Base-by-base conservation (phyloP, 2,797 vertebrate genomes). In the Sebastiscus albofasciatus region DNA sequence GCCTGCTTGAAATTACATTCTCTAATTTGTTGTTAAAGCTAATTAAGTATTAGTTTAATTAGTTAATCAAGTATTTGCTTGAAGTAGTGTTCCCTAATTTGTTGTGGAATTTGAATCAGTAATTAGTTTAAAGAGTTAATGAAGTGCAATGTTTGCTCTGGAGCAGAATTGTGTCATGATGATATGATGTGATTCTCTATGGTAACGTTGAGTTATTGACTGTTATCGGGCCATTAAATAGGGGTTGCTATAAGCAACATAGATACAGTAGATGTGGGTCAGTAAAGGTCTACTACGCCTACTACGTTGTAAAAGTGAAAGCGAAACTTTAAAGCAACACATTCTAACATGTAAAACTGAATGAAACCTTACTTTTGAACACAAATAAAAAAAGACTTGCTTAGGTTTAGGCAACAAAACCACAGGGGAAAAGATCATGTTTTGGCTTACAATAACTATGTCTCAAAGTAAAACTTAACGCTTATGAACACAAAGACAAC, bases 11-110 rank as follows among this genome's bases (percentile, higher is more conserved):
- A 82, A 88, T 86, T 26, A 79, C 66, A 66, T 75, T 68, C 24
- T 33, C 29, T 84, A 81, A 86, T 91, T 86, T 89, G 70, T 70
- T 84, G 75, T 83, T 85, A 39, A 76, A 84, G 46, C 72, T 81
- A 87, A 90, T 90, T 81, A 85, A 75, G 74, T 83, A 83, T 87
- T 62, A 24, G 79, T 75, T 77, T 42, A 75, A 80, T 84, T 82
- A 80, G 68, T 77, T 79, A 72, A 77, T 90, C 11, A 56, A 56
- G 62, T 86, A 65, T 89, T 88, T 85, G 79, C 75, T 79, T 70
- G 33, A 68, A 75, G 64, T 75, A 67, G 46, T 27, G 11, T 67
- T 46, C 20, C 12, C n/a, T 80, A 66, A 75, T 87, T 78, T 80
- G 71, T 83, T 66, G 29, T 49, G 60, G 67, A 36, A 62, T 69